Evolutionary conservation across 2,113 vertebrate species (phyloP), one percentile per base, ranked within the genome.

Genomic region (Trichechus manatus): DNA sequence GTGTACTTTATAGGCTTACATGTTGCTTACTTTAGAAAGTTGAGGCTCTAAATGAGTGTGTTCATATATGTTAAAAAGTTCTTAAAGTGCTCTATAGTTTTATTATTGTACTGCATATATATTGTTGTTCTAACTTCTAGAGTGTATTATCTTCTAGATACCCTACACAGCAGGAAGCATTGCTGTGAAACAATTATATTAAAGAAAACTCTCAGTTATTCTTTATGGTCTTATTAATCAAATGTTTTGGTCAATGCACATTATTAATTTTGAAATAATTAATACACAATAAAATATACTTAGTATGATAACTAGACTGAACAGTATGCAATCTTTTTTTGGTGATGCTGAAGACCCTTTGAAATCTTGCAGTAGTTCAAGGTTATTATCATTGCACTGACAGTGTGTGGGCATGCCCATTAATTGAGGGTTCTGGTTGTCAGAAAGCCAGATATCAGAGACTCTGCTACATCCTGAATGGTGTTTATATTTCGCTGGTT

Each of bases 201-300:
- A 91, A 96, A 94, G 66, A 93, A 95, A 85, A 92, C n/a, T 87
- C 91, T 77, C 77, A 82, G 31, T 89, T 90, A 85, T 94, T 44
- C 5, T 96, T 95, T 95, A 91, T 77, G 68, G n/a, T 96, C 68
- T 64, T 94, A 47, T 95, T 95, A 93, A 86, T 95, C 47, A 89
- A 91, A 89, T 96, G 68, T 93, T 95, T 95, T 87, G 87, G 63
- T 96, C 77, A 96, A 94, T 87, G 50, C 80, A 75, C 75, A 2
- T 93, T 90, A 84, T 59, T 93, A 92, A 94, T 84, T 96, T 96
- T 88, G 61, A 80, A 61, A 20, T 75, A 96, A 95, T 95, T 89
- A 87, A 96, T 93, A 23, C 47, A 90, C 80, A 98, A 96, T 97
- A 96, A 96, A 97, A 96, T 94, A 88, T 66, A 87, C 47, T 89